Conservation (phyloP, 2,797 vertebrate genomes). For the Botia kubotai region DNA sequence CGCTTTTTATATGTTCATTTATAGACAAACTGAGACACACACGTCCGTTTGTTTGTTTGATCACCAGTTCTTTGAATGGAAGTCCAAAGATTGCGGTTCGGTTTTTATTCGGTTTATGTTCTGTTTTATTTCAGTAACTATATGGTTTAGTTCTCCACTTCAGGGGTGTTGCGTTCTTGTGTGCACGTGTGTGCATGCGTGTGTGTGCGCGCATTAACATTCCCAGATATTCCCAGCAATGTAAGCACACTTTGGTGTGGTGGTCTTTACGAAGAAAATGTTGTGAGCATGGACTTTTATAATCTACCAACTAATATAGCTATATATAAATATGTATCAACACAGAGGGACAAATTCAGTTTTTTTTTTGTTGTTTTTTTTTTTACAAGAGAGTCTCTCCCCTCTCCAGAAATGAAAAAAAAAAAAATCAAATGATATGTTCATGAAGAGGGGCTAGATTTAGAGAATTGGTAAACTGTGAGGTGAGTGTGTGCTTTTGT, state of each 20-base stretch:
- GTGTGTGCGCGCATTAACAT: conserved; percentile 84
- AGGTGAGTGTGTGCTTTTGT: conserved; percentile 73
- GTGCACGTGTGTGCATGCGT: conserved; percentile 6
- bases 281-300: conserved; percentile 87
- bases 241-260: conserved; percentile 80
- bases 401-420: conserved; percentile 25
- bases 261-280: conserved; percentile 82
- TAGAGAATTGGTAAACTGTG: conserved; percentile 89
- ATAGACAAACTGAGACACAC: conserved; percentile 28
- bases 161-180: conserved; percentile 15
- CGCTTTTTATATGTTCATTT: conserved; percentile 21
- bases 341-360: conserved; percentile 56
- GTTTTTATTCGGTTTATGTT: conserved; percentile 36
- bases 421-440: conserved; percentile 46
- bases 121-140: conserved; percentile 67
- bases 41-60: conserved; percentile 47
- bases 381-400: conserved; percentile 15
- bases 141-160: conserved; percentile 75
- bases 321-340: conserved; percentile 59
- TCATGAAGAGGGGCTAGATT: conserved; percentile 70
- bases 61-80: conserved; percentile 61
- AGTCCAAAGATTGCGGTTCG: conserved; percentile 71
- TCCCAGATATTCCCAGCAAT: conserved; percentile 75
- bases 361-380: conserved; percentile 8
- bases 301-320: conserved; percentile 64